These are phyloP conservation scores for Acrobasis suavella DNA, from an alignment of 2,888 invertebrate species.

Conservation along the genomic window DNA sequence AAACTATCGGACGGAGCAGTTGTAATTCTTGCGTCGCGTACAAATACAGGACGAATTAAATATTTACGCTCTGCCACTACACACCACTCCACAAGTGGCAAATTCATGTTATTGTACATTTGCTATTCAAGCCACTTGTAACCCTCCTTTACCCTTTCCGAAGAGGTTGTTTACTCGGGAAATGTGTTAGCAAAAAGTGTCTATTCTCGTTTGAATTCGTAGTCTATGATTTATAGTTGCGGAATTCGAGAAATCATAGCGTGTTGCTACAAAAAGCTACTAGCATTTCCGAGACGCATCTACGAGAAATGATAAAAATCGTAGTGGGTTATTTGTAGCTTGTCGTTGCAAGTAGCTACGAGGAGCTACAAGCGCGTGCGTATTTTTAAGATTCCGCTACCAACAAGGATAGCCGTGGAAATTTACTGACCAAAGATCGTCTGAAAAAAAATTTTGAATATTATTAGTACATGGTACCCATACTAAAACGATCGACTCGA, in stretches of 20 bases:
- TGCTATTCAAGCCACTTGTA: conserved; percentile 12
- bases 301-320: too few relatives aligned
- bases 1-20: too few relatives aligned
- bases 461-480: too few relatives aligned
- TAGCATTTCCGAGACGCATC: too few relatives aligned
- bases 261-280: too few relatives aligned
- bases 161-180: conserved; percentile 2
- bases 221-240: too few relatives aligned
- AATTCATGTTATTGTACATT: conserved; percentile 9
- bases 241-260: background rate
- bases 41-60: background rate
- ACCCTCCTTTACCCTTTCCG: conserved; percentile 1
- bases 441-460: too few relatives aligned
- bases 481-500: too few relatives aligned
- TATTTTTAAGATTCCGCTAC: background rate
- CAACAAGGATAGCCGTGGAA: too few relatives aligned
- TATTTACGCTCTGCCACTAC: background rate
- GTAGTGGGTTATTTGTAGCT: background rate
- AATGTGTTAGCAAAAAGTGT: background rate
- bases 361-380: background rate
- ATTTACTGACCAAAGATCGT: too few relatives aligned
- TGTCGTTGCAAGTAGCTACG: background rate
- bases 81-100: conserved; percentile 10
- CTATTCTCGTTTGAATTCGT: background rate
- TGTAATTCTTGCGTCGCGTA: too few relatives aligned